Evolutionary conservation across 2,888 invertebrate species (phyloP), one percentile per base, ranked within the genome.

Genomic region (Aquatica leii): DNA sequence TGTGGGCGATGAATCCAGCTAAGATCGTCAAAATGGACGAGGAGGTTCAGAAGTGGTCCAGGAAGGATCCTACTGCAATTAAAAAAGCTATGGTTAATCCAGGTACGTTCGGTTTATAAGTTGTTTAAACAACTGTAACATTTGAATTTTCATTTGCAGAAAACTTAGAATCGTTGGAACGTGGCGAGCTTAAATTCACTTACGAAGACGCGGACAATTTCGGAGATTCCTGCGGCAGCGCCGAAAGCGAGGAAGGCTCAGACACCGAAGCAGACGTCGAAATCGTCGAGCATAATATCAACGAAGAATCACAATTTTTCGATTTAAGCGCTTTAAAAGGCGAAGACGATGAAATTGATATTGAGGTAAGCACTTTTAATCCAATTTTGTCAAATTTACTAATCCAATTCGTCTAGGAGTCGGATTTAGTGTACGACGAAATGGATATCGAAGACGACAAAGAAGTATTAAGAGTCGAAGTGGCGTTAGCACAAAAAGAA

Each of bases 21-120:
- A 97, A 97, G 82, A 90, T 95, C 40, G 88, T 90, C 14, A 98
- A 98, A 84, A 97, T 98, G 97, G 97, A 98, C 74, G 97, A 97
- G 79, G 98, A 98, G 82, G 95, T 98, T 53, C 93, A 93, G 74
- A 98, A 98, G 78, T 98, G 97, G 96, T 94, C 96, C 17, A 88
- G 95, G 69, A 97, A 98, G 82, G 97, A 98, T 83, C 95, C 96
- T 0, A 86, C 89, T 68, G 95, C 95, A 6, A 96, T 97, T 60
- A 90, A 92, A 73, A 92, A 92, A 75, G 95, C 97, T 1, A 97
- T 98, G 97, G 91, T 95, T 37, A 92, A 91, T 84, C 97, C 98
- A 76, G 93, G 92, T 91, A 78, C 6, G 4, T 37, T 5, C 3
- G 37, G 9, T 2, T 12, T 37, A 37, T n/a, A 2, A 8, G 11